These are phyloP conservation scores for Psophia crepitans DNA, from an alignment of 2,113 vertebrate species.

Conservation along the genomic window DNA sequence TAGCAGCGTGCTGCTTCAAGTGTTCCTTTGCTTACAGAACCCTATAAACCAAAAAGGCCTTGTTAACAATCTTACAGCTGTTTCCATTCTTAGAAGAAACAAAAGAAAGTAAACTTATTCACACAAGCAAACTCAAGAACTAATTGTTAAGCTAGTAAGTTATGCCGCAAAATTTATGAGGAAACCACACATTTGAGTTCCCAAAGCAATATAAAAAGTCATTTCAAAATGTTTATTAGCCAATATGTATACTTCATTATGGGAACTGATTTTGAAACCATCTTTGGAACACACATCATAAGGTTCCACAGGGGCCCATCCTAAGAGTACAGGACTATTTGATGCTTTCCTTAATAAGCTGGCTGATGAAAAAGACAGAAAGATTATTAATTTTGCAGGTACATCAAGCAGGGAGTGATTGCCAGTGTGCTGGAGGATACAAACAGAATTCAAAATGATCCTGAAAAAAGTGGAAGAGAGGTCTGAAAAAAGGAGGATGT, in stretches of 20 bases:
- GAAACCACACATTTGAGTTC: background rate
- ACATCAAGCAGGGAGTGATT: background rate
- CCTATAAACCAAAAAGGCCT: background rate
- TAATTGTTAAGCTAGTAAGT: background rate
- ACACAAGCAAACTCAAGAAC: background rate
- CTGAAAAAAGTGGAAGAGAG: background rate
- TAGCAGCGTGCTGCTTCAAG: background rate
- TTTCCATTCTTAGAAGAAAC: background rate
- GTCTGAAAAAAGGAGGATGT: background rate
- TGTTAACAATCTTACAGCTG: background rate
- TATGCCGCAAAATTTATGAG: background rate
- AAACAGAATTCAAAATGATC: background rate
- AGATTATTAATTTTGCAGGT: conserved; percentile 7
- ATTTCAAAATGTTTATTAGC: background rate
- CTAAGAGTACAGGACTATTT: background rate
- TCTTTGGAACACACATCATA: background rate
- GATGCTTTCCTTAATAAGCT: background rate
- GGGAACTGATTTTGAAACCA: background rate
- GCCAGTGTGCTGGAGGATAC: background rate
- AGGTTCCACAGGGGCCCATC: background rate
- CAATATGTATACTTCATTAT: background rate
- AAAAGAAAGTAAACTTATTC: background rate
- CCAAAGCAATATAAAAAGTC: background rate
- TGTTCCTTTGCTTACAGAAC: background rate
- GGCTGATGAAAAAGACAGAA: background rate